Percentiles rank a stretch among this genome's conserved stretches.
phyloP scores from a whole-genome alignment of 2,113 vertebrate genomes.

The Macrotis lagotis region DNA sequence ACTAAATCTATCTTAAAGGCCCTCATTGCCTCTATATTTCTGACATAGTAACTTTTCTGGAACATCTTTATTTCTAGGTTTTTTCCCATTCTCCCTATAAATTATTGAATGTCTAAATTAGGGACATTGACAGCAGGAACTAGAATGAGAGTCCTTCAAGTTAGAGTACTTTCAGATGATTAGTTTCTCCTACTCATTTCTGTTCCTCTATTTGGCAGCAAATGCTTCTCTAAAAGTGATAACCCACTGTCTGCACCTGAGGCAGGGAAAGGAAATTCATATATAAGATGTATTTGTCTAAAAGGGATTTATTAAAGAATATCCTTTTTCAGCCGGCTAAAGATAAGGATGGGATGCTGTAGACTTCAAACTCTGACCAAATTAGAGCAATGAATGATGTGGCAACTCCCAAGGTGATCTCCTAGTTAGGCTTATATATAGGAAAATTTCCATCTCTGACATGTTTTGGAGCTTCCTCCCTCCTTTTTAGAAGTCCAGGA shows the following conservation, averaged over 20 bases:
- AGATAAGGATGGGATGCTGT: neutral
- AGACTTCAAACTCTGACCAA: neutral
- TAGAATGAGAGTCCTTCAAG: neutral
- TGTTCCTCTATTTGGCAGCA: neutral
- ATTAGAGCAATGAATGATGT: neutral
- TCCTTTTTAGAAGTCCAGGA: neutral
- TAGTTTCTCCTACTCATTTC: neutral
- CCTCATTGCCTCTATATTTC: neutral
- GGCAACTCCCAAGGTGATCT: neutral
- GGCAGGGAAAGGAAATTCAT: neutral
- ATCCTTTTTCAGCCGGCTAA: neutral
- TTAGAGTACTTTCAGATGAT: neutral
- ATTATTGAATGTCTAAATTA: neutral
- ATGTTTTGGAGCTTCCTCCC: neutral
- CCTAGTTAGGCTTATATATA: neutral
- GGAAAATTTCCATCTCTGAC: neutral
- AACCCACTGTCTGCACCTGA: neutral
- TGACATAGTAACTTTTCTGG: too few relatives aligned
- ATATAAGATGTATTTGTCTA: neutral
- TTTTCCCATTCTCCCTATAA: neutral
- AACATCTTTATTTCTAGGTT: neutral
- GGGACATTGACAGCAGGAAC: neutral
- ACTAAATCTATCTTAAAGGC: neutral
- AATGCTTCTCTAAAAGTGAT: neutral
- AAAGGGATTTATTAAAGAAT: neutral